phyloP scores from a whole-genome alignment of 2,888 invertebrate species.

The Phragmatobia fuliginosa region DNA sequence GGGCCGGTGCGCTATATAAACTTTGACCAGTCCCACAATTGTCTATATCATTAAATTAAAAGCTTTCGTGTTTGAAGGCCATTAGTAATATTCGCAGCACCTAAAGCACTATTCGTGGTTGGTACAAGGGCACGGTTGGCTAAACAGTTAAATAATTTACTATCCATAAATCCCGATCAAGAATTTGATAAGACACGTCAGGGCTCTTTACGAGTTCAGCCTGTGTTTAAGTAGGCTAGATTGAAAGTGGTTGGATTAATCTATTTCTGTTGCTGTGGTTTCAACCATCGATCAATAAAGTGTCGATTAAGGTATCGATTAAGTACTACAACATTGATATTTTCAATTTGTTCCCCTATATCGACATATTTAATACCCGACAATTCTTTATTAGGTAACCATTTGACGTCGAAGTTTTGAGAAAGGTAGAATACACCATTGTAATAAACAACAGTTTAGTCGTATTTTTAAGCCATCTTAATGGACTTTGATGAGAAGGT shows the following conservation, averaged over 20 bases:
- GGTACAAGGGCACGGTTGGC: conserved; percentile 64
- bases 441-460: too few relatives aligned
- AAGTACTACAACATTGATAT: too few relatives aligned
- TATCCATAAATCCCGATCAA: conserved; percentile 74
- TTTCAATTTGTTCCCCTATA: too few relatives aligned
- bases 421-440: too few relatives aligned
- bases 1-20: conserved; percentile 46
- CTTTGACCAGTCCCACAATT: conserved; percentile 53
- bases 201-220: conserved; percentile 60
- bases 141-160: conserved; percentile 75
- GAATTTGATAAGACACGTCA: conserved; percentile 74
- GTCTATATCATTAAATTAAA: conserved; percentile 75
- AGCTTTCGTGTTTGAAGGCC: conserved; percentile 75
- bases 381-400: too few relatives aligned
- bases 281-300: conserved; percentile 15
- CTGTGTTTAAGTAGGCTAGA: conserved; percentile 56
- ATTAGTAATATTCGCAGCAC: conserved; percentile 74
- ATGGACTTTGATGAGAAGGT: too few relatives aligned
- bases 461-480: too few relatives aligned
- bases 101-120: conserved; percentile 53
- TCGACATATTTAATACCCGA: too few relatives aligned
- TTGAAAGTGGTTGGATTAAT: conserved; percentile 48
- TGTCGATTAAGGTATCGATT: conserved; percentile 23
- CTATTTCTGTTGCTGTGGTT: conserved; percentile 33
- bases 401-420: too few relatives aligned